phyloP scores from a whole-genome alignment of 2,888 invertebrate species.

The Tortricodes alternella region DNA sequence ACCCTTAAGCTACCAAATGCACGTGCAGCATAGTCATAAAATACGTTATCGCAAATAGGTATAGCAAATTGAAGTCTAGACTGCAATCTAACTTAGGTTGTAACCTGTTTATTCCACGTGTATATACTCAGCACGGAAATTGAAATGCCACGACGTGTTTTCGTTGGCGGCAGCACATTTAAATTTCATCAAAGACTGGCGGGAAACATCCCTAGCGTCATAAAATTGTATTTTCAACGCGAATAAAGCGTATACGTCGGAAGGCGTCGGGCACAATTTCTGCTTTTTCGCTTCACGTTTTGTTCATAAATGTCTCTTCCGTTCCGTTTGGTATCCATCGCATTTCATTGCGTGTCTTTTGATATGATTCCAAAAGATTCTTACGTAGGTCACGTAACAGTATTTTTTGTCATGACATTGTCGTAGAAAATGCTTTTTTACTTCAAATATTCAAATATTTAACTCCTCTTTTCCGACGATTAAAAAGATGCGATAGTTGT shows the following conservation, averaged over 20 bases:
- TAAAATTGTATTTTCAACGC: conserved; percentile 60
- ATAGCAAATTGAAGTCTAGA: conserved; percentile 28
- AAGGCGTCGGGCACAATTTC: conserved; percentile 42
- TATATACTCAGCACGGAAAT: conserved; percentile 47
- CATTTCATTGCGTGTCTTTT: background rate
- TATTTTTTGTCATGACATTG: too few relatives aligned
- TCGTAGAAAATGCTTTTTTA: too few relatives aligned
- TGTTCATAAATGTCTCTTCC: conserved; percentile 10
- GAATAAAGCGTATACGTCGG: conserved; percentile 49
- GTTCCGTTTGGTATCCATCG: background rate
- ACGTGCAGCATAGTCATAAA: background rate
- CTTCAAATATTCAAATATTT: too few relatives aligned
- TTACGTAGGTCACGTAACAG: background rate
- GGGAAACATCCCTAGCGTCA: conserved; percentile 43
- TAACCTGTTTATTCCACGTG: conserved; percentile 27
- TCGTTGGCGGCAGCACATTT: conserved; percentile 47
- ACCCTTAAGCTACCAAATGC: background rate
- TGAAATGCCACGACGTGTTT: conserved; percentile 56
- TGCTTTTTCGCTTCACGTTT: conserved; percentile 21
- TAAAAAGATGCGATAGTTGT: too few relatives aligned
- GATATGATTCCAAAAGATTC: background rate
- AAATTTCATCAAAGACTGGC: conserved; percentile 59
- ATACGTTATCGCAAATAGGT: background rate
- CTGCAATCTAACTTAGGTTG: conserved; percentile 24
- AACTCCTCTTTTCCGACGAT: too few relatives aligned